These are phyloP conservation scores for Danio albolineatus DNA, from an alignment of 2,797 vertebrate species.

Conservation along the genomic window DNA sequence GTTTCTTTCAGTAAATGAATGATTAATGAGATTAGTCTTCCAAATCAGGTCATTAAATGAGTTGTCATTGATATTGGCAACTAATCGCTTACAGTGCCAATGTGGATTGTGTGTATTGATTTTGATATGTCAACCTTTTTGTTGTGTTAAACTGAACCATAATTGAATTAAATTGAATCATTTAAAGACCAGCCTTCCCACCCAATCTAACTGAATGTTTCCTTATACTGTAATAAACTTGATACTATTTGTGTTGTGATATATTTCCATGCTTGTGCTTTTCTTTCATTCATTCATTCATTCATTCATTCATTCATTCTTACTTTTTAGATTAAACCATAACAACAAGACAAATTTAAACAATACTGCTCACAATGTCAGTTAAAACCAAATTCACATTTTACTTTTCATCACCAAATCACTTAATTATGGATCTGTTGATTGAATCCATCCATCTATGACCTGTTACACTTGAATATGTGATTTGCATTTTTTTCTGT, in stretches of 20 bases:
- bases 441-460: not conserved
- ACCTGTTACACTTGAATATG: not conserved
- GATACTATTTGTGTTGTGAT: not conserved
- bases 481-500: not conserved
- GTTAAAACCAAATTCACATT: no score
- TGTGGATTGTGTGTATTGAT: slow-evolving; percentile 3
- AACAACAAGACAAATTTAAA: no score
- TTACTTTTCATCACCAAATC: not conserved
- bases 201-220: not conserved
- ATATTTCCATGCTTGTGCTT: not conserved
- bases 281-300: not conserved
- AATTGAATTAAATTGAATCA: not conserved
- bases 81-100: not conserved
- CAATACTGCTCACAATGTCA: no score
- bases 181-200: not conserved
- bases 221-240: not conserved
- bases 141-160: not conserved
- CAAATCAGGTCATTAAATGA: slow-evolving; percentile 20
- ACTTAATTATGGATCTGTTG: not conserved
- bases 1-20: slow-evolving; percentile 23
- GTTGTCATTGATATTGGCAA: slow-evolving; percentile 11
- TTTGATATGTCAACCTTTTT: not conserved
- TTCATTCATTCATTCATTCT: no score
- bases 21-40: slow-evolving; percentile 37
- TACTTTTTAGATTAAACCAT: no score